Conservation (phyloP, 2,888 invertebrate genomes). For the Orchestes rusci region DNA sequence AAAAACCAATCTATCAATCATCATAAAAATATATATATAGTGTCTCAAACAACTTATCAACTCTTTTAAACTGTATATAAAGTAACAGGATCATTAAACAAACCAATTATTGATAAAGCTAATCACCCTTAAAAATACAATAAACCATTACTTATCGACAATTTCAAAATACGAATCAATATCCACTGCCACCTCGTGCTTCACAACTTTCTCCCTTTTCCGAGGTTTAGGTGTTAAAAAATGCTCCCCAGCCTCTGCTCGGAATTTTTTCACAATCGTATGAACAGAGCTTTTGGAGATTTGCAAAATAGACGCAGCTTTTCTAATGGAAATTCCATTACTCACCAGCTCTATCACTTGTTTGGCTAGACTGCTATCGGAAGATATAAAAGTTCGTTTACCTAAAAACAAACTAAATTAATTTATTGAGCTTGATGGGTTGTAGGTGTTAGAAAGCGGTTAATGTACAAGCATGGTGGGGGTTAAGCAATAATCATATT, state of each 20-base stretch:
- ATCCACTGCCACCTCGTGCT: constrained; percentile 1
- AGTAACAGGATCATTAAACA: constrained; percentile 1
- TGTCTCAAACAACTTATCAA: too few species aligned
- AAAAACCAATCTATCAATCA: not conserved
- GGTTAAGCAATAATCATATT: too few species aligned
- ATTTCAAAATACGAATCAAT: constrained; percentile 12
- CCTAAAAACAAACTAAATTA: constrained; percentile 17
- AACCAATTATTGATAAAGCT: not conserved
- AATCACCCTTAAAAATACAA: too few species aligned
- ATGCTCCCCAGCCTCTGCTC: constrained; percentile 6
- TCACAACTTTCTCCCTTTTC: constrained; percentile 1
- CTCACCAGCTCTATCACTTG: constrained; percentile 13
- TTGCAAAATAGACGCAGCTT: constrained; percentile 17
- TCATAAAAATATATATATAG: not conserved
- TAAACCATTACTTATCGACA: too few species aligned
- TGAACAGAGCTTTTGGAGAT: constrained; percentile 22
- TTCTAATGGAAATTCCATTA: constrained; percentile 16
- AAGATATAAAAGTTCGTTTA: constrained; percentile 16
- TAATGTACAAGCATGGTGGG: too few species aligned
- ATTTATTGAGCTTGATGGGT: too few species aligned
- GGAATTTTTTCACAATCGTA: constrained; percentile 17
- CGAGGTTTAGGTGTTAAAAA: constrained; percentile 6
- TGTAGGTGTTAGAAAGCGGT: too few species aligned
- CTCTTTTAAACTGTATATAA: constrained; percentile 3
- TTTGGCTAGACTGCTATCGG: constrained; percentile 8